phyloP scores from a whole-genome alignment of 2,888 invertebrate genomes.

The Amphimallon solstitiale region DNA sequence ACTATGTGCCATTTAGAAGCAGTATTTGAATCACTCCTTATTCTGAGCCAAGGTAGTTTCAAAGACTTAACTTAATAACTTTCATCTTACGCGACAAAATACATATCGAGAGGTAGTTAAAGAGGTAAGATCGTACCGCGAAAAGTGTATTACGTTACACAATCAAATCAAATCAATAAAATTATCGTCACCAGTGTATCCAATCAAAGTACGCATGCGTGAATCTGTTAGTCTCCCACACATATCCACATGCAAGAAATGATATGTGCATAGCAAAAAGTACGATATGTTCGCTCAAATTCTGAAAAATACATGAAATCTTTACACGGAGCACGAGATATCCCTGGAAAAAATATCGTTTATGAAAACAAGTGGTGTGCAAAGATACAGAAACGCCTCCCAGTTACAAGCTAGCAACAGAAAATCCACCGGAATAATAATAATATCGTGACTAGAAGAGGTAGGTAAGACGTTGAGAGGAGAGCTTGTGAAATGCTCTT shows the following conservation, averaged over 20 bases:
- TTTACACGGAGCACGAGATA: too few species aligned
- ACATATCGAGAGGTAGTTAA: too few species aligned
- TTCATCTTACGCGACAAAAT: too few species aligned
- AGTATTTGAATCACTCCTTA: too few species aligned
- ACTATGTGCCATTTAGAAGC: too few species aligned
- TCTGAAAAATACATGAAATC: too few species aligned
- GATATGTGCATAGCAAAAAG: background rate
- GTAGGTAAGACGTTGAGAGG: conserved; percentile 47
- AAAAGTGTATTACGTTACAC: conserved; percentile 10
- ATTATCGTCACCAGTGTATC: conserved; percentile 8
- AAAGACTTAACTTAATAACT: too few species aligned
- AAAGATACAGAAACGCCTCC: background rate
- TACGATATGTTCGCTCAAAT: too few species aligned
- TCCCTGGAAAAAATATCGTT: background rate
- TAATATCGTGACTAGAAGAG: conserved; percentile 29
- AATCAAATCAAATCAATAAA: conserved; percentile 38
- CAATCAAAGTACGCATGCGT: conserved; percentile 26
- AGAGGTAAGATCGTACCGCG: background rate
- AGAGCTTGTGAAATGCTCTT: conserved; percentile 54
- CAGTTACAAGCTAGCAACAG: conserved; percentile 7
- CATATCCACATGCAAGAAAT: background rate
- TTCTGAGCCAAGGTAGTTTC: too few species aligned
- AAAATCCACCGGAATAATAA: conserved; percentile 1
- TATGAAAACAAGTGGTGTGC: background rate
- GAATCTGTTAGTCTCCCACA: conserved; percentile 6